These are phyloP conservation scores for Dipus sagitta DNA, from an alignment of 2,797 vertebrate species.

Conservation along the genomic window DNA sequence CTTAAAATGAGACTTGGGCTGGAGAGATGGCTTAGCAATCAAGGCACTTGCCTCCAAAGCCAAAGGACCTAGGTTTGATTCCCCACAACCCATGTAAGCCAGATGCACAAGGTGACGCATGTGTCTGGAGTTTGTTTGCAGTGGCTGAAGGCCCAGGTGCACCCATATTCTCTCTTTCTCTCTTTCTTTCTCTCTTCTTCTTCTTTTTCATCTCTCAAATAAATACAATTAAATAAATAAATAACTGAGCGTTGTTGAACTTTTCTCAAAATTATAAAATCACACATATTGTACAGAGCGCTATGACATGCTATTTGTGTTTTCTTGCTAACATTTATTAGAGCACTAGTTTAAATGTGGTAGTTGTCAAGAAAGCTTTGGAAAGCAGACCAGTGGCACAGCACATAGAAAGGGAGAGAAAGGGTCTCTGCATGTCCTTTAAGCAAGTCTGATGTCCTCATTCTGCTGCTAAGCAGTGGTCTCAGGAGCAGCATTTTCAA, in stretches of 20 bases:
- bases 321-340: conserved; percentile 53
- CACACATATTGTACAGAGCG: conserved; percentile 44
- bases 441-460: background rate
- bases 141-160: no score
- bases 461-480: background rate
- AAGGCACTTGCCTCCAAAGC: no score
- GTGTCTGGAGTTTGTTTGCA: no score
- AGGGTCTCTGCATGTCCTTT: background rate
- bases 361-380: conserved; percentile 42
- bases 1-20: conserved; percentile 33
- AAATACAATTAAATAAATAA: no score
- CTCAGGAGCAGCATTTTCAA: background rate
- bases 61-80: no score
- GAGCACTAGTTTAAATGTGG: conserved; percentile 46
- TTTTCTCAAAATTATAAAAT: conserved; percentile 64
- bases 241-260: background rate
- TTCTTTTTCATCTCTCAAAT: no score
- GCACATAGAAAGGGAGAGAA: background rate
- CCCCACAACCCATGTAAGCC: no score
- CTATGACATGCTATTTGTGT: conserved; percentile 48
- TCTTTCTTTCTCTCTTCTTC: no score
- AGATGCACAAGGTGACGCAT: no score
- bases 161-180: no score
- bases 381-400: background rate
- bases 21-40: no score